A percentile compares a stretch with the other conserved stretches of the same genome.
phyloP scores from a whole-genome alignment of 2,888 invertebrate genomes.

The Teleogryllus oceanicus region DNA sequence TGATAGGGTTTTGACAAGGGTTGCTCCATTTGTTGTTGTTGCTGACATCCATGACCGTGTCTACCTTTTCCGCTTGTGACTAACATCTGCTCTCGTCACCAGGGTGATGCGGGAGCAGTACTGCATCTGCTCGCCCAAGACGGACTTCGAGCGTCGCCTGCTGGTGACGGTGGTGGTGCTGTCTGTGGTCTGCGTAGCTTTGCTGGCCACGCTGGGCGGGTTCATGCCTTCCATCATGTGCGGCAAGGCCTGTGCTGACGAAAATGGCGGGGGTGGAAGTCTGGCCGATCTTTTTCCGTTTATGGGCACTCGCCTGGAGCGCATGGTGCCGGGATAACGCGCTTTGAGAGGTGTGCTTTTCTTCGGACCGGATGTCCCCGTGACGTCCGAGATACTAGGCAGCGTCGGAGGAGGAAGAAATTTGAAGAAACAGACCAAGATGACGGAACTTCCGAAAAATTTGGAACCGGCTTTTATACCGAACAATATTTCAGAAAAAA shows the following conservation, averaged over 20 bases:
- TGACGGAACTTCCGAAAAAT: no score
- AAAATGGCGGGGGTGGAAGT: neutral
- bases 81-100: neutral
- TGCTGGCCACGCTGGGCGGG: neutral
- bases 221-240: neutral
- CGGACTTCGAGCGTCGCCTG: constrained; percentile 21
- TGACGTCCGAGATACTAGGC: no score
- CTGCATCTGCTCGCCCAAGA: constrained; percentile 19
- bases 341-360: no score
- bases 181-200: neutral
- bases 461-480: no score
- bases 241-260: neutral
- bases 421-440: no score
- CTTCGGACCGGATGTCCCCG: no score
- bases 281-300: neutral
- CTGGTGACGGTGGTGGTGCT: constrained; percentile 5
- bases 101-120: constrained; percentile 29
- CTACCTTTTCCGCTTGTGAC: no score
- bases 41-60: no score
- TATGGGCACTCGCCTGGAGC: neutral
- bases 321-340: neutral
- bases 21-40: no score
- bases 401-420: no score
- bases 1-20: no score
- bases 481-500: no score